phyloP scores from a whole-genome alignment of 2,113 vertebrate genomes.

The Brachypteracias leptosomus region DNA sequence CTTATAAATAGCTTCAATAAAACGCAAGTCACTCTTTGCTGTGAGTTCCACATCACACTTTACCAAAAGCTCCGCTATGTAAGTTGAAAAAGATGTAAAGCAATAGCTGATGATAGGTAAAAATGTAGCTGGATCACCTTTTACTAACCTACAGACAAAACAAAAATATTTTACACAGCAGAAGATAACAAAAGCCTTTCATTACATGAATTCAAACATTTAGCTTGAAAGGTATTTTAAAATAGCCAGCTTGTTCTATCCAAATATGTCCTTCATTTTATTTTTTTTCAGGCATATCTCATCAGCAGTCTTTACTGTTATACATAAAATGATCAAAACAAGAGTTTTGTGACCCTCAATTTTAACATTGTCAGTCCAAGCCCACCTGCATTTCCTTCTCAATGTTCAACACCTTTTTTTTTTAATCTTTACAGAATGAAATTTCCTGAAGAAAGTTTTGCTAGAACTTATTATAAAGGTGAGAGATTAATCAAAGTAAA shows the following conservation, averaged over 20 bases:
- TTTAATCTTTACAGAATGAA: not conserved
- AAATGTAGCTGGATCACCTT: constrained; percentile 85
- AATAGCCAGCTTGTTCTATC: rapidly evolving
- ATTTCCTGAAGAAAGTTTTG: not conserved
- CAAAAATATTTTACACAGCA: not conserved
- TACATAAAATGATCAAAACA: not conserved
- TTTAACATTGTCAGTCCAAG: not conserved
- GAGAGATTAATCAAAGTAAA: not conserved
- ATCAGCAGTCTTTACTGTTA: not conserved
- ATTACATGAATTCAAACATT: not conserved
- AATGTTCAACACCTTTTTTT: not conserved
- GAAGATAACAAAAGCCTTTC: not conserved
- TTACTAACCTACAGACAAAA: constrained; percentile 80
- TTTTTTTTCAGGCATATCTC: not conserved
- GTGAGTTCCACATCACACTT: constrained; percentile 80
- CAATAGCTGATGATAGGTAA: constrained; percentile 89
- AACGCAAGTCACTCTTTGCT: constrained; percentile 90
- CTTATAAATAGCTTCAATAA: constrained; percentile 91
- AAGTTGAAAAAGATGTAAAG: constrained; percentile 87
- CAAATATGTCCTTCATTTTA: not conserved
- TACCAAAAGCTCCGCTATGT: constrained; percentile 84
- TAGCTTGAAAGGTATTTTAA: not conserved
- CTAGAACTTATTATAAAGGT: not conserved
- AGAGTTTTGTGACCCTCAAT: not conserved
- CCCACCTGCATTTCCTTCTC: not conserved